A percentile compares a stretch with the other conserved stretches of the same genome.
These are phyloP conservation scores for Sarcophaga rosellei DNA, from an alignment of 2,888 invertebrate species.

Conservation along the genomic window DNA sequence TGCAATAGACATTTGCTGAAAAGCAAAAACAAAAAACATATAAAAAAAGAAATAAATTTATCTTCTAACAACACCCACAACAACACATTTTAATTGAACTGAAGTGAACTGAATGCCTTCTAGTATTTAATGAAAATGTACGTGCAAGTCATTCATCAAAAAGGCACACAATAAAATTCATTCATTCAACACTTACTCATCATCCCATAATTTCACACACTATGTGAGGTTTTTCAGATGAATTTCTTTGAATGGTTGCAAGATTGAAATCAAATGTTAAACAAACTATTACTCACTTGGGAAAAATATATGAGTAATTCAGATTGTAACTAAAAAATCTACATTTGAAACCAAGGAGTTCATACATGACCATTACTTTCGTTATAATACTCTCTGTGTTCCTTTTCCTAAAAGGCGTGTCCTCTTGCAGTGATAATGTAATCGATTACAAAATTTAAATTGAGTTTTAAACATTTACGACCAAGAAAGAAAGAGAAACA, in stretches of 20 bases:
- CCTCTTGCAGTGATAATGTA: slow-evolving; percentile 37
- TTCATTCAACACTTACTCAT: slow-evolving; percentile 55
- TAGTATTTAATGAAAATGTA: not conserved
- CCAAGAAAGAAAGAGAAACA: not conserved
- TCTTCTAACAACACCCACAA: slow-evolving; percentile 47
- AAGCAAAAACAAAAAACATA: not conserved
- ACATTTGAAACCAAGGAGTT: too few species aligned
- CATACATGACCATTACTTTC: too few species aligned
- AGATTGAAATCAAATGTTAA: not conserved
- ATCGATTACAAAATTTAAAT: slow-evolving; percentile 60
- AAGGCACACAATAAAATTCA: slow-evolving; percentile 15
- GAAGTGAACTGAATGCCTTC: slow-evolving; percentile 1
- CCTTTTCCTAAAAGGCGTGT: slow-evolving; percentile 31
- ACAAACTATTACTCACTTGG: not conserved
- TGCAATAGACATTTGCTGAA: slow-evolving; percentile 27
- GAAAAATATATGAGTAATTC: too few species aligned
- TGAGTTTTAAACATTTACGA: slow-evolving; percentile 45
- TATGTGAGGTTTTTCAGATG: not conserved
- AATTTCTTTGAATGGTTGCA: not conserved
- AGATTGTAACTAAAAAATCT: too few species aligned
- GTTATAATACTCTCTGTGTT: not conserved
- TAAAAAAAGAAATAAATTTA: slow-evolving; percentile 8
- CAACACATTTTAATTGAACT: slow-evolving; percentile 31
- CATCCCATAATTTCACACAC: not conserved
- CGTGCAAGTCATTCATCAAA: slow-evolving; percentile 58